These are phyloP conservation scores for Leptestheria dahalacensis DNA, from an alignment of 1,140 invertebrate genomes.

Conservation along the genomic window DNA sequence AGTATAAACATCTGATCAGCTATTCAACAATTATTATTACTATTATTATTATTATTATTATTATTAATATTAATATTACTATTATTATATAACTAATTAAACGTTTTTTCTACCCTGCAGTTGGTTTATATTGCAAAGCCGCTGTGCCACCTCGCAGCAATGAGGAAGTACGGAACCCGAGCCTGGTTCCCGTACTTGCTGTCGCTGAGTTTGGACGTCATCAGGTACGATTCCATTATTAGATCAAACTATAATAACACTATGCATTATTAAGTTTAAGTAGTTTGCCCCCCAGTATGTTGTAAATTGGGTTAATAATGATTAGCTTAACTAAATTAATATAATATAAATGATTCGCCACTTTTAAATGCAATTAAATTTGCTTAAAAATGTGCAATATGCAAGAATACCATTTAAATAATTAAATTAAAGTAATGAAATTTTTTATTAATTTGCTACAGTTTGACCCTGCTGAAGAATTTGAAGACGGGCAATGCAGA, in stretches of 20 bases:
- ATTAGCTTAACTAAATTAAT: too few relatives aligned
- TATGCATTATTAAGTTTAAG: too few relatives aligned
- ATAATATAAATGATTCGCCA: too few relatives aligned
- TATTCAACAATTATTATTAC: not conserved
- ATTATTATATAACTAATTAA: not conserved
- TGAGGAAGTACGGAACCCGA: not conserved
- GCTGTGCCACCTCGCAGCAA: not conserved
- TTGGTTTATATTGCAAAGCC: slow-evolving; percentile 3
- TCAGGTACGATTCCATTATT: not conserved
- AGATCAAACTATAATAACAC: too few relatives aligned
- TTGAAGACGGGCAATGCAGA: not conserved
- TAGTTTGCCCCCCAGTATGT: too few relatives aligned
- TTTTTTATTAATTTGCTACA: too few relatives aligned
- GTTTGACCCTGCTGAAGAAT: not conserved
- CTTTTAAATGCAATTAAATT: too few relatives aligned
- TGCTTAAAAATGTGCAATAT: too few relatives aligned
- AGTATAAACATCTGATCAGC: not conserved
- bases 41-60: not conserved
- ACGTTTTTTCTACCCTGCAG: not conserved
- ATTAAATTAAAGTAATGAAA: too few relatives aligned
- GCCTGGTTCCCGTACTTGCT: not conserved
- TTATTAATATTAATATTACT: not conserved
- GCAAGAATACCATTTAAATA: too few relatives aligned
- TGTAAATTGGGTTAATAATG: too few relatives aligned
- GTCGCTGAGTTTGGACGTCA: not conserved